Conservation (phyloP, 2,797 vertebrate species). For the Chromobotia macracanthus region DNA sequence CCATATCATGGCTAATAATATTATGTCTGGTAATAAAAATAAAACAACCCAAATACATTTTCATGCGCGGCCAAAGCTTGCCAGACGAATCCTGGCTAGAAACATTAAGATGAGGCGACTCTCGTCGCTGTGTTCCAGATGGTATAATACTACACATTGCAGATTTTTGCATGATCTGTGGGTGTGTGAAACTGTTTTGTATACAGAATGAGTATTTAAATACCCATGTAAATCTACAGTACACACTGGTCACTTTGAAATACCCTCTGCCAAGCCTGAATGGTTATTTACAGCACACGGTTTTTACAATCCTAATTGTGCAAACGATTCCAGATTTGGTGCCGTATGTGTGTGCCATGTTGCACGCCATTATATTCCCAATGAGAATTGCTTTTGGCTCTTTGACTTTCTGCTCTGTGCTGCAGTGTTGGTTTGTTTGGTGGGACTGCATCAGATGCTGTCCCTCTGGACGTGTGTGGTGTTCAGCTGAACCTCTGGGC, state of each 20-base stretch:
- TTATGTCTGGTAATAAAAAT: background rate
- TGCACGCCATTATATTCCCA: background rate
- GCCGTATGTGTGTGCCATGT: background rate
- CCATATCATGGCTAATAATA: background rate
- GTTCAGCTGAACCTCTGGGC: background rate
- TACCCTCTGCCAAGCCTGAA: background rate
- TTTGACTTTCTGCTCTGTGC: slow-evolving; percentile 2
- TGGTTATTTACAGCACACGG: background rate
- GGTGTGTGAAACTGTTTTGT: slow-evolving; percentile 11
- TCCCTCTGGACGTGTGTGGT: background rate
- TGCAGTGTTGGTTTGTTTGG: background rate
- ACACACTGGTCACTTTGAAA: slow-evolving; percentile 24
- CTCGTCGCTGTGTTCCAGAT: background rate
- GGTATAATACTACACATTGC: slow-evolving; percentile 2
- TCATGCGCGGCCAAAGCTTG: background rate
- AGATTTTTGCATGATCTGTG: slow-evolving; percentile 4
- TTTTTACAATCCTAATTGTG: background rate
- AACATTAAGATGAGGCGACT: background rate
- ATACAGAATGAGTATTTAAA: slow-evolving; percentile 2
- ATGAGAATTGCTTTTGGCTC: background rate
- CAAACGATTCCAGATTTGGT: background rate
- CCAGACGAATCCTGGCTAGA: background rate
- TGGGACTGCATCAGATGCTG: background rate
- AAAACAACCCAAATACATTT: background rate
- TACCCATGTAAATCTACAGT: slow-evolving; percentile 20